Base-by-base conservation (phyloP, 2,888 invertebrate species). In the Ptychoptera albimana region DNA sequence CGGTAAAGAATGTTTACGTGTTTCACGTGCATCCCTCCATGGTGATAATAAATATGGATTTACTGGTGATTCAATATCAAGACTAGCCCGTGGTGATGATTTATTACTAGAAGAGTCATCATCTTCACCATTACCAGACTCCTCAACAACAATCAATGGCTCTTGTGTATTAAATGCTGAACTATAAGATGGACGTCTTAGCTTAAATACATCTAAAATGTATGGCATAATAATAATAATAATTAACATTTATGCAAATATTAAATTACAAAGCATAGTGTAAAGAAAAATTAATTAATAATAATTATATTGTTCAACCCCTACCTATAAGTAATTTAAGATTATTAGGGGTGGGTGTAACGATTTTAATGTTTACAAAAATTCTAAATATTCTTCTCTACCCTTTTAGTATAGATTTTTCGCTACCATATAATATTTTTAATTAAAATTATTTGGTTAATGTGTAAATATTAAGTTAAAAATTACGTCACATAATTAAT, bases 31-130 rank as follows among this genome's bases (percentile, higher is more conserved):
- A 54, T 83, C 83, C 15, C 83, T 71, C 77, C 82, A 86, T 5
- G 87, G 87, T 1, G 85, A 85, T 45, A 87, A 64, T 42, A 86
- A 71, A 66, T 82, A 85, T 0, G 86, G 86, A 63, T 85, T 85
- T 2, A 77, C 76, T 1, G 83, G 82, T 0, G 82, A 83, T 59
- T 83, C 84, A 48, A 80, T 79, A 57, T 82, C 82, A 38, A 82
- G 67, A 53, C 77, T 81, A 52, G 72, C 70, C 11, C 73, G 72
- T 38, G 71, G 70, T 2, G 75, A 75, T 15, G 70, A 69, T 11
- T 70, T 71, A 49, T 53, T 58, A 48, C 58, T 60, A 0, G 61
- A 59, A 48, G 57, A 58, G 45, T 74, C 76, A 52, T 80, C 79
- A 45, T 79, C 76, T 49, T 82, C 82, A 38, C 73, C 74, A 2